Evolutionary conservation across 1,140 invertebrate genomes (phyloP).

Genomic region (Helicoverpa armigera): DNA sequence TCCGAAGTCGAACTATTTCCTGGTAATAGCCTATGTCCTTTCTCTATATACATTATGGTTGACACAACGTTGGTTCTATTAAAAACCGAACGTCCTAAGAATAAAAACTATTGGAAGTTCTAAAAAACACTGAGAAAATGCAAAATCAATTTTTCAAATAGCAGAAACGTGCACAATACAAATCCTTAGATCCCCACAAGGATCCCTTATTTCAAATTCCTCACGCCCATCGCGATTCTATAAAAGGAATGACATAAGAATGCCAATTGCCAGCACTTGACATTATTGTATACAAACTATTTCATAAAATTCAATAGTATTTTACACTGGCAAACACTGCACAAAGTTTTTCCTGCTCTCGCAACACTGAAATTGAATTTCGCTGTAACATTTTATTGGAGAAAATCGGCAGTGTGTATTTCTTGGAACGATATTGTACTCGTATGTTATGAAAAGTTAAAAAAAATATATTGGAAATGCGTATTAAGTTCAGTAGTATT

Average conservation of each 20-base stretch:
- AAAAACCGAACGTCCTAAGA: no score
- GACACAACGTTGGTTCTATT: no score
- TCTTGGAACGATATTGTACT: neutral
- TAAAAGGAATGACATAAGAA: slow-evolving; percentile 32
- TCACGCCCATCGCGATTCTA: slow-evolving; percentile 55
- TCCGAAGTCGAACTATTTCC: no score
- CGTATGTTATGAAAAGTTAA: no score
- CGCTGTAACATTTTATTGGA: neutral
- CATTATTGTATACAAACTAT: slow-evolving; percentile 48
- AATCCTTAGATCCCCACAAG: slow-evolving; percentile 32
- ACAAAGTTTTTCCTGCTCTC: neutral
- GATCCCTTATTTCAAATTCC: slow-evolving; percentile 48
- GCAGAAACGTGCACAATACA: neutral
- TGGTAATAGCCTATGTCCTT: no score
- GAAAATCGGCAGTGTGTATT: neutral
- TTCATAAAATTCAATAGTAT: slow-evolving; percentile 37
- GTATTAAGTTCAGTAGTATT: no score
- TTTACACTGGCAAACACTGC: neutral
- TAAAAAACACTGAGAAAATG: no score
- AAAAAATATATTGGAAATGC: no score
- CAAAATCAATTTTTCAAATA: neutral
- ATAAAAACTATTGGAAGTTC: no score
- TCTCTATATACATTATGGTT: no score
- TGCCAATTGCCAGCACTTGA: slow-evolving; percentile 39
- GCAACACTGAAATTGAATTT: slow-evolving; percentile 19